Conservation (phyloP, 1,140 invertebrate genomes). For the Anadara kagoshimensis region DNA sequence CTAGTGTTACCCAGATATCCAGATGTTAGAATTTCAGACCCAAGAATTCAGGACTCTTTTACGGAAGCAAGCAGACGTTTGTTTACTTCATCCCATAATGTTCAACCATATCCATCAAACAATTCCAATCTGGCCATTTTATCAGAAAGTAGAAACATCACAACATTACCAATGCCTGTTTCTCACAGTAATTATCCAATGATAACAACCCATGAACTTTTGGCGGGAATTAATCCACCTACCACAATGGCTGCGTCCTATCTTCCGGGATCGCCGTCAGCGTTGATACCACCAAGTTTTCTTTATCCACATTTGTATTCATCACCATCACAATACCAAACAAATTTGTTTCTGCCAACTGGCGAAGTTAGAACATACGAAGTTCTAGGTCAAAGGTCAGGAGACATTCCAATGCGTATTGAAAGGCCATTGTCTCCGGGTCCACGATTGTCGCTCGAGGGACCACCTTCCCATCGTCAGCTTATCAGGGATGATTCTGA, state of each 20-base stretch:
- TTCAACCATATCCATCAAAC: slow-evolving; percentile 46
- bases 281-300: slow-evolving; percentile 51
- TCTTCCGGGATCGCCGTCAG: slow-evolving; percentile 43
- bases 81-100: slow-evolving; percentile 30
- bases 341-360: slow-evolving; percentile 50
- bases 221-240: slow-evolving; percentile 49
- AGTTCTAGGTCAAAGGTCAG: slow-evolving; percentile 44
- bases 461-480: too few relatives aligned
- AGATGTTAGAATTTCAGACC: slow-evolving; percentile 51
- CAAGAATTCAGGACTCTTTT: slow-evolving; percentile 48
- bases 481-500: too few relatives aligned
- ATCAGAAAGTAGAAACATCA: slow-evolving; percentile 55
- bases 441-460: background rate
- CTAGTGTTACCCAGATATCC: slow-evolving; percentile 43
- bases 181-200: slow-evolving; percentile 50
- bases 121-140: slow-evolving; percentile 61
- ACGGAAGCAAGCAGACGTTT: slow-evolving; percentile 41
- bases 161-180: slow-evolving; percentile 49
- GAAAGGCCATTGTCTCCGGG: slow-evolving; percentile 43
- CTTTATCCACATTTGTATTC: slow-evolving; percentile 60
- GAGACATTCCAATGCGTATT: slow-evolving; percentile 44
- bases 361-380: slow-evolving; percentile 56
- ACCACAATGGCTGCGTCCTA: slow-evolving; percentile 47
- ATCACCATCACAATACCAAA: slow-evolving; percentile 48
- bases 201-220: slow-evolving; percentile 55